phyloP scores from a whole-genome alignment of 2,113 vertebrate species.

The Arizona elegans region DNA sequence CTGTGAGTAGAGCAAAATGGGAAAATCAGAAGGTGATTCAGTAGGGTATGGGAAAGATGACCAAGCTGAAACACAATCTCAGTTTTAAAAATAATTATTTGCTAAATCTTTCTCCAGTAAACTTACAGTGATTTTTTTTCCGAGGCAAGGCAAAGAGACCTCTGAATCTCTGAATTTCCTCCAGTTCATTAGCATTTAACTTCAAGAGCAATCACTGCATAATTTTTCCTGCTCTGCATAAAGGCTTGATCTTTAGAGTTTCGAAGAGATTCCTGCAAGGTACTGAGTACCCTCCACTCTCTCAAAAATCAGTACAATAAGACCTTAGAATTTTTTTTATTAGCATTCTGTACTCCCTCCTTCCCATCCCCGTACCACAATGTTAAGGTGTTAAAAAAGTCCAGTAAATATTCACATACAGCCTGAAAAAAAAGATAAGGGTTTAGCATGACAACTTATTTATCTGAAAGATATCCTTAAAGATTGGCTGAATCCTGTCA shows the following conservation, averaged over 20 bases:
- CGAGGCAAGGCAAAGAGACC: background rate
- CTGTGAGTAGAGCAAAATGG: background rate
- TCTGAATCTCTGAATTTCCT: constrained; percentile 40
- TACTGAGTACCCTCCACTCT: constrained; percentile 52
- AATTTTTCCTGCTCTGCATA: constrained; percentile 48
- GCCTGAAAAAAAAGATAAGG: constrained; percentile 23
- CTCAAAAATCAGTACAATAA: constrained; percentile 55
- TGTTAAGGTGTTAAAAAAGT: constrained; percentile 19
- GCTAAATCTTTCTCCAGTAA: background rate
- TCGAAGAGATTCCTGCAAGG: constrained; percentile 57
- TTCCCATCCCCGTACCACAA: background rate
- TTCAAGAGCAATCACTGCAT: constrained; percentile 62
- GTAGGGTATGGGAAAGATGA: background rate
- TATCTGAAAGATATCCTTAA: constrained; percentile 44
- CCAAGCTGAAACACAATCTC: background rate
- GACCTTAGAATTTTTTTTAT: constrained; percentile 46
- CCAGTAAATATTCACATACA: constrained; percentile 5
- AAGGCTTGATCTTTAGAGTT: constrained; percentile 52
- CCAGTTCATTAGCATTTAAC: constrained; percentile 48
- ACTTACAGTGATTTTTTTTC: no score
- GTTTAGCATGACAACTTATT: constrained; percentile 41
- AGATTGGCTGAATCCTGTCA: constrained; percentile 40
- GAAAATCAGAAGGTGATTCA: background rate
- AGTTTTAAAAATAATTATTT: background rate
- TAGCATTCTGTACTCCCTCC: constrained; percentile 24